Base-by-base conservation (phyloP, 2,113 vertebrate genomes). In the Crocuta crocuta region DNA sequence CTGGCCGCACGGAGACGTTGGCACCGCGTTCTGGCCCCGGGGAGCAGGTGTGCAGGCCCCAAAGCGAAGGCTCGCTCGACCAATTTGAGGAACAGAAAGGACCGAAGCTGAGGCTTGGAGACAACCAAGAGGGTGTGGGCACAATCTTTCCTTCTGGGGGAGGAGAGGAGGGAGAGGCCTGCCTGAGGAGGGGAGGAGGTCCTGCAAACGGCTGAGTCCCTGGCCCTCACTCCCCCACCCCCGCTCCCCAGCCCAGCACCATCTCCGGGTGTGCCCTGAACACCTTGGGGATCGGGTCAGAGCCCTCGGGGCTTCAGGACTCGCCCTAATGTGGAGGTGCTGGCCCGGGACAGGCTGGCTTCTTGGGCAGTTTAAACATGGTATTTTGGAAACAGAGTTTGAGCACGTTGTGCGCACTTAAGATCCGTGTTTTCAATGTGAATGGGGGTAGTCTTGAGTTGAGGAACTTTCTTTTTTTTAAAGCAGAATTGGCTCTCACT, bases 81-180 rank as follows among this genome's bases (percentile, higher is more conserved):
- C 2, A 12, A 5, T 53, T 28, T 65, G 74, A 82, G 39, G 78
- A 82, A n/a, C 11, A 43, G 89, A 50, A 86, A 88, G 66, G 55
- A 45, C 23, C 13, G 33, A 24, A 35, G 21, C 24, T 28, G 35
- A n/a, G 70, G 8, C 65, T n/a, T 55, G 43, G 21, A 26, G 48
- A 39, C 3, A 79, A 33, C 5, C 6, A 4, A 39, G 4, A 0
- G 15, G 8, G n/a, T 0, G 10, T 48, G 50, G 58, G 35, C 19
- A 8, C 39, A 35, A 3, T 66, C n/a, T 63, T 12, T 63, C n/a
- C 35, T 53, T 53, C 28, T 50, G 39, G 39, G 88, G 39, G n/a
- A 71, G 66, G 12, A 45, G 28, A 28, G 21, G 43, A 61, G 45
- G 23, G 31, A 8, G 31, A 53, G 73, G 45, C 83, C 84, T 16